Evolutionary conservation across 2,888 invertebrate genomes (phyloP), one percentile per base, ranked within the genome.

Genomic region (Amorpha juglandis): DNA sequence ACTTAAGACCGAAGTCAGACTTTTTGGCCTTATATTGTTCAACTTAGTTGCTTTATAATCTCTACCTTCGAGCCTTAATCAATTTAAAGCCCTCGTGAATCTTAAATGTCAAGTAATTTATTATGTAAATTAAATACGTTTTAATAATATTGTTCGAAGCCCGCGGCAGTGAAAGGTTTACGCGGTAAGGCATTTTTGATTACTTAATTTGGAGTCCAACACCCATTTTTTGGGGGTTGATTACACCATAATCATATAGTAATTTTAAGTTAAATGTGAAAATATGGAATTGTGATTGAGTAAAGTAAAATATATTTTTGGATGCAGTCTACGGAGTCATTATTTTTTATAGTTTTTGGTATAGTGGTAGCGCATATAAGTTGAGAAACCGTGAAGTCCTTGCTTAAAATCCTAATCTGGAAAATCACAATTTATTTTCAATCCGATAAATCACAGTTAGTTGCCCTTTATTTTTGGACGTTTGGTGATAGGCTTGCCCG

Each of bases 91-190:
- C 16, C 62, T 33, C 14, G 55, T 64, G 67, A 68, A 73, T 69
- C 69, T 72, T 50, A 58, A 74, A 71, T 67, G 74, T 69, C 69
- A 38, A 70, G 68, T 71, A 76, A 79, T 80, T 79, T 79, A 76
- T 74, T 76, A 79, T 79, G 80, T 21, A 64, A 47, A 64, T 64
- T 51, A 16, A 64, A 47, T 63, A 67, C 66, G 53, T 68, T 67
- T 68, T 62, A 67, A 68, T 70, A 71, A 68, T 69, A 62, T 66
- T 66, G 67, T 63, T 58, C 47, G 63, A 64, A 70, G 70, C 74
- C 71, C 62, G 65, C 68, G 71, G 74, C 74, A 65, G 71, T 68
- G 71, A 71, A 71, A 71, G 68, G 63, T 55, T 68, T 70, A 58
- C 42, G 38, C 11, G 38, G 58, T 19, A 71, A 63, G 53, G 65